Base-by-base conservation (phyloP, 2,113 vertebrate genomes). In the Calyptommatus sinebrachiatus region DNA sequence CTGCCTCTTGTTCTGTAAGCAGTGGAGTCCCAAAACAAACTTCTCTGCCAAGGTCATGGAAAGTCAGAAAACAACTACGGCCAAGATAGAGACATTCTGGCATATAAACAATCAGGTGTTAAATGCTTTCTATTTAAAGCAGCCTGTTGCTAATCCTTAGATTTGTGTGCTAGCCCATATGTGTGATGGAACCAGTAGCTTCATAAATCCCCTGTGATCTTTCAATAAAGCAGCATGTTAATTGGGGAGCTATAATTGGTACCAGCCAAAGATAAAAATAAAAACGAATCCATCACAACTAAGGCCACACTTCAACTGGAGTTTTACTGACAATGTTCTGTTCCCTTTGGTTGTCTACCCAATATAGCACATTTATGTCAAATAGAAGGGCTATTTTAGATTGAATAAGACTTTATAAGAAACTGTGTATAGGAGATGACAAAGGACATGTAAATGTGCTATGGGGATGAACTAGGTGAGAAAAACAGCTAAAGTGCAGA, bases 31-130 rank as follows among this genome's bases (percentile, higher is more conserved):
- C n/a, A 53, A 81, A 78, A 77, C 85, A 87, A 92, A 50, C 86
- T 79, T 91, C 60, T 1, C 84, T 92, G 87, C 95, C 93, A 95
- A 95, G 94, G 95, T 94, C 94, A 90, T 84, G 77, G 85, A 85
- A 74, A 91, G 88, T 86, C 82, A 88, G 90, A 94, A 90, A 88
- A 86, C 53, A 78, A 84, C 72, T 0, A 0, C 77, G 82, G 53
- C 91, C 57, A 85, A 92, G 85, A 75, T 45, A 60, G 31, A 57
- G 26, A 80, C 73, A 29, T 60, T 74, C 53, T 75, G 26, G 63
- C 72, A 81, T 7, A 11, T 24, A 35, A 68, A 74, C 31, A 74
- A 50, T 12, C 48, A 74, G 71, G 35, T 22, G 31, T 63, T 26
- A 9, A 81, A 73, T 60, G 22, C n/a, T 20, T 16, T 60, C 28